Conservation (phyloP, 2,113 vertebrate genomes). For the Pachycephala philippinensis region DNA sequence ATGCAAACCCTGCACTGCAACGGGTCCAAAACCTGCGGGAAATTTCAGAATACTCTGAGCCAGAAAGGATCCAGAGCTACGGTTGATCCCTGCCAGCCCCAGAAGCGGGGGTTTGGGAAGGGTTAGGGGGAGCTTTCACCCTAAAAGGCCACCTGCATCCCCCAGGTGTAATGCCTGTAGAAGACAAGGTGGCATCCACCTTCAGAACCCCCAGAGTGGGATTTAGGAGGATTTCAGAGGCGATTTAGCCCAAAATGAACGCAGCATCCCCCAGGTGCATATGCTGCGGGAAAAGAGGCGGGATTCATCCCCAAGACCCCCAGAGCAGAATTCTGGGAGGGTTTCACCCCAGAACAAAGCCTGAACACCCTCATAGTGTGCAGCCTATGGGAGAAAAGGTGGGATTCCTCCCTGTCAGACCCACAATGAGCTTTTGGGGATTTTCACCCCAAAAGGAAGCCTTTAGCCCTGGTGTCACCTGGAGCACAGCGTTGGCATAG, state of each 20-base stretch:
- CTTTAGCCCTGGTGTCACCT: constrained; percentile 66
- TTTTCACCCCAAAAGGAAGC: too few relatives aligned
- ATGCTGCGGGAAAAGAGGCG: not conserved
- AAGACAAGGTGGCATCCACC: too few relatives aligned
- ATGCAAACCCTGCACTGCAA: not conserved
- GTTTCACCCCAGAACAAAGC: not conserved
- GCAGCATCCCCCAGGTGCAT: accelerated
- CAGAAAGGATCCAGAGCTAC: accelerated
- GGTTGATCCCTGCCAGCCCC: too few relatives aligned
- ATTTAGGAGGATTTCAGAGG: not conserved
- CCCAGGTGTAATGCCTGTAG: too few relatives aligned
- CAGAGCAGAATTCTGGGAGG: not conserved
- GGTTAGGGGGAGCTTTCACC: not conserved
- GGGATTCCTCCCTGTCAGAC: not conserved
- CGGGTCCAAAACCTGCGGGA: accelerated
- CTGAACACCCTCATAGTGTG: not conserved
- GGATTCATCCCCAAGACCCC: too few relatives aligned
- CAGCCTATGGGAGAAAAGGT: accelerated
- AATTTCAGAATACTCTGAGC: accelerated
- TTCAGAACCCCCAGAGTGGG: accelerated
- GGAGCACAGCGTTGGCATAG: constrained; percentile 93
- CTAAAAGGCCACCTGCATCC: not conserved
- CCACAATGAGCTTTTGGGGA: accelerated
- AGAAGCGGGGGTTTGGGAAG: accelerated
- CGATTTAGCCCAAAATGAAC: not conserved